Conservation (phyloP, 2,888 invertebrate species). For the Laothoe populi region DNA sequence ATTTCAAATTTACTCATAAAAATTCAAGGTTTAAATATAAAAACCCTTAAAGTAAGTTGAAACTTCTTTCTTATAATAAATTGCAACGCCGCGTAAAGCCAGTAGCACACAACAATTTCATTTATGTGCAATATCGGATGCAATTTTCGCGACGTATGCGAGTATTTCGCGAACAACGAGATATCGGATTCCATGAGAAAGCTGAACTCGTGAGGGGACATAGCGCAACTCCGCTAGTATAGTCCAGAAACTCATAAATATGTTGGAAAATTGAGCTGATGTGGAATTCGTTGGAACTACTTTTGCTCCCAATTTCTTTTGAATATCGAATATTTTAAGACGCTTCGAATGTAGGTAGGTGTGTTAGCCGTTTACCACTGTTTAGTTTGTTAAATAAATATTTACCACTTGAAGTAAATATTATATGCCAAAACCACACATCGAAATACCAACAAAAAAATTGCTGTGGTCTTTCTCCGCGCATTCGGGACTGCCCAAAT, state of each 20-base stretch:
- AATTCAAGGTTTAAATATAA: too few relatives aligned
- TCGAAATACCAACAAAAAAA: too few relatives aligned
- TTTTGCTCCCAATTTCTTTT: neutral
- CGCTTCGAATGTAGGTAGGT: neutral
- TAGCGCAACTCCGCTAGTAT: neutral
- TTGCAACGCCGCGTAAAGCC: neutral
- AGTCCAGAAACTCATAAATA: neutral
- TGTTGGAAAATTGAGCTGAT: neutral
- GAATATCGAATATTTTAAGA: too few relatives aligned
- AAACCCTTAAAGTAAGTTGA: neutral
- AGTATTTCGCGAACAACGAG: conserved; percentile 27
- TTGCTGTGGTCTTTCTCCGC: too few relatives aligned
- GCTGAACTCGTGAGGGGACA: neutral
- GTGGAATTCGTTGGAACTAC: neutral
- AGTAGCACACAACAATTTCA: conserved; percentile 15
- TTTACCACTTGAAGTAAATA: too few relatives aligned
- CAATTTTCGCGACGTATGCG: conserved; percentile 31
- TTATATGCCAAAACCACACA: too few relatives aligned
- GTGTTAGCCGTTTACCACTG: too few relatives aligned
- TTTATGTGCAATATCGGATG: conserved; percentile 24
- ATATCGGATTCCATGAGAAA: conserved; percentile 32
- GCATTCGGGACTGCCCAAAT: too few relatives aligned
- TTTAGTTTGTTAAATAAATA: too few relatives aligned
- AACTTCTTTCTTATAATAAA: neutral
- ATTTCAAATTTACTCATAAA: too few relatives aligned